Percentiles rank a stretch among this genome's conserved stretches.
phyloP scores from a whole-genome alignment of 2,113 vertebrate genomes.

The Scytalopus superciliaris region DNA sequence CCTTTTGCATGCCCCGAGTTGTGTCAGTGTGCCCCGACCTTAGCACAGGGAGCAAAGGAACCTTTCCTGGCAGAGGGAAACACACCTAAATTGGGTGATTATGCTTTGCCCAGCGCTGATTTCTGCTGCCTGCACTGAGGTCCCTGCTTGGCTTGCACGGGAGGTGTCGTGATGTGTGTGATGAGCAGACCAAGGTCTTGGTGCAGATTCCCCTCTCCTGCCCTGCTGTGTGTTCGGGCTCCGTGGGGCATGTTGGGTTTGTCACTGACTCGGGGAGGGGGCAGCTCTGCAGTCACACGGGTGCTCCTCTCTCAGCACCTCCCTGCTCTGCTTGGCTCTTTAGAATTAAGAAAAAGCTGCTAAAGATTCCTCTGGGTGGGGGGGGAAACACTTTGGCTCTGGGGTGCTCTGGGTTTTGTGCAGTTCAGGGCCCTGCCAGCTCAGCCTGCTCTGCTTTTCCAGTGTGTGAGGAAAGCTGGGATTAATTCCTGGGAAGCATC shows the following conservation, averaged over 20 bases:
- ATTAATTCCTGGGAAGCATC: not conserved
- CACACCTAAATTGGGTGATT: not conserved
- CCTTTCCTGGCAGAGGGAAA: conserved; percentile 19
- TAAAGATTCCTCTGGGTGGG: not conserved
- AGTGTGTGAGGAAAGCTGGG: not conserved
- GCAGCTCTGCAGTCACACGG: not conserved
- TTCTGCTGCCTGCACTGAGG: not conserved
- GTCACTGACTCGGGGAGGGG: not conserved
- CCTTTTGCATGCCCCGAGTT: not conserved
- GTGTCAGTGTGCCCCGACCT: not conserved
- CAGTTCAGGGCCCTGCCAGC: not conserved
- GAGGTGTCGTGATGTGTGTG: not conserved
- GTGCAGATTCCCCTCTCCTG: not conserved
- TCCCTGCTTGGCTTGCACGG: not conserved
- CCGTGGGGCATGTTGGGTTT: not conserved
- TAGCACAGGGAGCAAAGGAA: not conserved
- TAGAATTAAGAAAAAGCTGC: not conserved
- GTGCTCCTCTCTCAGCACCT: not conserved
- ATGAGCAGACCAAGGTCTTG: not conserved
- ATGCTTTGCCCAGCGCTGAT: not conserved
- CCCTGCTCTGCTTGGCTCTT: not conserved
- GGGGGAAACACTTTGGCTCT: not conserved
- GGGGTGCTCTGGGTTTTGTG: not conserved
- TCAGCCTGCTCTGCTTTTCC: not conserved
- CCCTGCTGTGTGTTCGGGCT: not conserved